Conservation (phyloP, 2,113 vertebrate species). For the Puntigrus tetrazona region DNA sequence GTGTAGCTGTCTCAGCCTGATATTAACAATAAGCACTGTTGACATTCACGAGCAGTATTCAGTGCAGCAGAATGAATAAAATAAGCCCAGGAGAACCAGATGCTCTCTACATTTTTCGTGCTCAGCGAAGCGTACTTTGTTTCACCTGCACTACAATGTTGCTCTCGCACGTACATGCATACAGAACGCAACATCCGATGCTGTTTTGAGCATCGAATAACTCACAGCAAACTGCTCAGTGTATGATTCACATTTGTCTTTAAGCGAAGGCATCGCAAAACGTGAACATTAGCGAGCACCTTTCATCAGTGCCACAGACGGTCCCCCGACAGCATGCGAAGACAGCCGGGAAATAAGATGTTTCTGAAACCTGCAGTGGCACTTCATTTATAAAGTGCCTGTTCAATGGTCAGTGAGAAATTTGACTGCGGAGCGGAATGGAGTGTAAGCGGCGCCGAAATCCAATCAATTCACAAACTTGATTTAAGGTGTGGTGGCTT, state of each 20-base stretch:
- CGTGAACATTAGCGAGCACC: constrained; percentile 10
- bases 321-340: neutral
- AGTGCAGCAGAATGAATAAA: constrained; percentile 26
- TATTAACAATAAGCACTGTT: neutral
- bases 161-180: neutral
- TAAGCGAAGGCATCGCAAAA: constrained; percentile 21
- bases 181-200: neutral
- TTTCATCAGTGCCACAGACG: constrained; percentile 31
- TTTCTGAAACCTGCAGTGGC: constrained; percentile 52
- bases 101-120: constrained; percentile 5
- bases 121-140: constrained; percentile 3
- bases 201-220: constrained; percentile 1
- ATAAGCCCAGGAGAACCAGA: constrained; percentile 14
- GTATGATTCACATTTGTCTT: neutral
- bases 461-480: constrained; percentile 60
- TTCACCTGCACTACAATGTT: neutral
- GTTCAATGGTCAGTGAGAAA: constrained; percentile 55
- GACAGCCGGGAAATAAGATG: constrained; percentile 43
- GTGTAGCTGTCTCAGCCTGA: neutral
- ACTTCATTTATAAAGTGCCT: constrained; percentile 60
- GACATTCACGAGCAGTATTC: constrained; percentile 7
- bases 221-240: neutral
- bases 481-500: constrained; percentile 57
- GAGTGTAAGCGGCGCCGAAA: constrained; percentile 41
- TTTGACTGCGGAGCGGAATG: constrained; percentile 47